A percentile compares a stretch with the other conserved stretches of the same genome.
These are phyloP conservation scores for Digitonthophagus gazella DNA, from an alignment of 2,888 invertebrate species.

Conservation along the genomic window DNA sequence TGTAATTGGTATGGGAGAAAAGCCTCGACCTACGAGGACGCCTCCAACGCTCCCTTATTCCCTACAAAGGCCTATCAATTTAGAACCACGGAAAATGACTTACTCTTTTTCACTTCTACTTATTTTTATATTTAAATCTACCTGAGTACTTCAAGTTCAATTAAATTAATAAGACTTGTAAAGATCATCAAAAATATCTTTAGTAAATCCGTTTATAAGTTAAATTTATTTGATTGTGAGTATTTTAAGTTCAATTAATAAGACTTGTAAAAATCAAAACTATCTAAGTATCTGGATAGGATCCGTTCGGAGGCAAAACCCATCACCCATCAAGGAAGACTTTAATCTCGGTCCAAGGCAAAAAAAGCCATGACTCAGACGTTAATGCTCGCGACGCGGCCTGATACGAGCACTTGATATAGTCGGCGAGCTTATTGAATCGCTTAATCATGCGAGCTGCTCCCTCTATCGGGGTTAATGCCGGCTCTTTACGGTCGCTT, in stretches of 20 bases:
- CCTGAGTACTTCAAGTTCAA: too few species aligned
- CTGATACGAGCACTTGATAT: constrained; percentile 25
- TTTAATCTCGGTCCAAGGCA: not conserved
- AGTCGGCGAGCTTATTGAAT: constrained; percentile 32
- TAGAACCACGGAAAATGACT: not conserved
- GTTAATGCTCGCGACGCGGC: not conserved
- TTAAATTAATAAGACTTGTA: too few species aligned
- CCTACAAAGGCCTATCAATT: not conserved
- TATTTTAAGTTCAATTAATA: too few species aligned
- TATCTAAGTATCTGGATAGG: not conserved
- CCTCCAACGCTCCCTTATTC: not conserved
- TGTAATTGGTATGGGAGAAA: constrained; percentile 11
- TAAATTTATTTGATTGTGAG: too few species aligned
- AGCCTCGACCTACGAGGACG: not conserved
- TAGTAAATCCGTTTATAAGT: too few species aligned
- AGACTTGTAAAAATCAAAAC: too few species aligned
- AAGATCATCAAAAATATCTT: too few species aligned
- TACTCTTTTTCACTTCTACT: too few species aligned
- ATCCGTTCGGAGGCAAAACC: not conserved
- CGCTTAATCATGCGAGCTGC: constrained; percentile 25
- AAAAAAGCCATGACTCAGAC: not conserved
- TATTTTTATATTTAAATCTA: too few species aligned
- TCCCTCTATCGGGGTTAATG: not conserved
- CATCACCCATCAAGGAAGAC: not conserved
- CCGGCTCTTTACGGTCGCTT: not conserved